Evolutionary conservation across 2,888 invertebrate species (phyloP), one percentile per base, ranked within the genome.

Genomic region (Aradus depressus): DNA sequence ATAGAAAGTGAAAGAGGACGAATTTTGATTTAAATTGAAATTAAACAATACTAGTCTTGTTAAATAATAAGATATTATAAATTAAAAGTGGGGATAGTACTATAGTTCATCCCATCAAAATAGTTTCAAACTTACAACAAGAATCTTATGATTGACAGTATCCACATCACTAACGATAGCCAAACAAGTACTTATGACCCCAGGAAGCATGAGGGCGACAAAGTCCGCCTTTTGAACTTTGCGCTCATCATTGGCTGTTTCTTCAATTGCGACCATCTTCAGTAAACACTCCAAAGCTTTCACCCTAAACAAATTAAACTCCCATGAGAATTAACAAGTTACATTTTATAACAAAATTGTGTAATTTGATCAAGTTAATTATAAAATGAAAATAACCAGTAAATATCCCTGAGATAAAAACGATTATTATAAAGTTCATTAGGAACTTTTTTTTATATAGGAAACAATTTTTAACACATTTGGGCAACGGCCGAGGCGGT

Each of bases 121-220:
- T n/a, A 26, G 8, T 16, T 10, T 47, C 6, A 31, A 19, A 50
- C 63, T 66, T 70, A 81, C 81, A 69, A 71, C 67, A 57, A 76
- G 70, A 50, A 81, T 64, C 61, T 72, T 72, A 63, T 81, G 79
- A 4, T 79, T 79, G 23, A 77, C 76, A 62, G 76, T 77, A 41
- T 76, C 71, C 38, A 68, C 68, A 38, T 72, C 72, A 19, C 70
- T 68, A 50, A 76, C 75, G 19, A 81, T 72, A 58, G 76, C 73
- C 53, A 72, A 72, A 57, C 83, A 64, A 0, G 75, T 74, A 28
- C 71, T 72, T 16, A 75, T 65, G 50, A 82, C 71, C 0, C 82
- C 83, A 1, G 83, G 83, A 53, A 82, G 63, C 58, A 79, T 77
- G 61, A 75, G 69, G 62, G 76, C 72, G 34, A 79, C 67, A 62